Base-by-base conservation (phyloP, 2,797 vertebrate species). In the Peromyscus attwateri region DNA sequence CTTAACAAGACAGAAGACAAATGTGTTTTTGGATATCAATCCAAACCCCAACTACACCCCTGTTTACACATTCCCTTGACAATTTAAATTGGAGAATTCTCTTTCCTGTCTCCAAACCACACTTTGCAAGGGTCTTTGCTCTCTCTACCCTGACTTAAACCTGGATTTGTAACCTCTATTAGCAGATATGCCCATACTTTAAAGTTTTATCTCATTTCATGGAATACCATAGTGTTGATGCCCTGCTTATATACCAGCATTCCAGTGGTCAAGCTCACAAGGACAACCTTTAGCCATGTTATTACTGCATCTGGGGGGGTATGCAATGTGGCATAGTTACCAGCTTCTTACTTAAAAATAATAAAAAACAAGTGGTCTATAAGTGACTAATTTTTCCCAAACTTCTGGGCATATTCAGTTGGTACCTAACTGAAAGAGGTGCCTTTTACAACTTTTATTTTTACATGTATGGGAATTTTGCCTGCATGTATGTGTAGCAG, bases 351-450 rank as follows among this genome's bases (percentile, higher is more conserved):
- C 68, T 93, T 95, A 55, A 83, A 76, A 77, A n/a, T 52, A 55
- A 34, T 90, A 49, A 90, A 90, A 90, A 17, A 23, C 89, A 94
- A 91, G 31, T 68, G 43, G 13, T 70, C 34, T 87, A 62, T 29
- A 90, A 70, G 76, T 77, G 27, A 64, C 21, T 70, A 60, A 76
- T 76, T 91, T 57, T 17, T 34, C 23, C 34, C 83, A 62, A 43
- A 55, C 55, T 70, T 52, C n/a, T 82, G 43, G 40, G 27, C 27
- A 71, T 87, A 43, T 81, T 87, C 29, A 76, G 49, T 64, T 88
- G 34, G 16, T 21, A 82, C 83, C 31, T 70, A 88, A 77, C 49
- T 29, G 12, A 43, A 90, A 71, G 12, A 29, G 3, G 46, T n/a
- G n/a, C 27, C 34, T 27, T 34, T 73, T 73, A 73, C 21, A 73